Percentiles rank a stretch among this genome's conserved stretches.
Evolutionary conservation across 2,113 vertebrate species (phyloP).

Genomic region (Tapirus terrestris): DNA sequence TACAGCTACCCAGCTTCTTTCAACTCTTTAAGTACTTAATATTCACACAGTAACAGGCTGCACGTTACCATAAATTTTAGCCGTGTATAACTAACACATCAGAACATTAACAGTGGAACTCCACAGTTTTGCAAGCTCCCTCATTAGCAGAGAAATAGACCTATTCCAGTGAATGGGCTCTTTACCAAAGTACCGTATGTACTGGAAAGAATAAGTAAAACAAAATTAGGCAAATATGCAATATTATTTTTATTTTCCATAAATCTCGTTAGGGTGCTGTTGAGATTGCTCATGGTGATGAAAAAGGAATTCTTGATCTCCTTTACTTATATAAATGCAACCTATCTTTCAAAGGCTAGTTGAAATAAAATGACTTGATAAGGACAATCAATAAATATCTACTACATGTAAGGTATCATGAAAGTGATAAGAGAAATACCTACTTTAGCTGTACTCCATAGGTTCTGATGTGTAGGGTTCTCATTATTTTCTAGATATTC

Average conservation of each 20-base stretch:
- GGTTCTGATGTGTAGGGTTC: neutral
- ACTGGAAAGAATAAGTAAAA: neutral
- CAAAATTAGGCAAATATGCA: neutral
- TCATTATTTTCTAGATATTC: conserved; percentile 28
- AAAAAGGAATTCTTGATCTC: neutral
- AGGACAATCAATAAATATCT: neutral
- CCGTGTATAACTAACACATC: neutral
- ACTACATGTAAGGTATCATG: neutral
- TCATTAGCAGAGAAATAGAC: conserved; percentile 49
- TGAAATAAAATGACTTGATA: neutral
- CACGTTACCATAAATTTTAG: neutral
- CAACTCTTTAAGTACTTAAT: neutral
- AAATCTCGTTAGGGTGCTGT: neutral
- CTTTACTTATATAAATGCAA: neutral
- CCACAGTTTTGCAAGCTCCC: neutral
- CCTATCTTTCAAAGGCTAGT: neutral
- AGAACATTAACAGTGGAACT: neutral
- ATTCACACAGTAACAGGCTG: neutral
- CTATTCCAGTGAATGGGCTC: neutral
- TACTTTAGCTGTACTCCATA: neutral
- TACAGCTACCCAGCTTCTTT: neutral
- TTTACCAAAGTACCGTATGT: neutral
- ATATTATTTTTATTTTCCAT: conserved; percentile 53
- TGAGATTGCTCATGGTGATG: neutral
- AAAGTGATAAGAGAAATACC: neutral